Percentiles rank a stretch among this genome's conserved stretches.
Conservation (phyloP, 2,797 vertebrate species). For the Echiichthys vipera region DNA sequence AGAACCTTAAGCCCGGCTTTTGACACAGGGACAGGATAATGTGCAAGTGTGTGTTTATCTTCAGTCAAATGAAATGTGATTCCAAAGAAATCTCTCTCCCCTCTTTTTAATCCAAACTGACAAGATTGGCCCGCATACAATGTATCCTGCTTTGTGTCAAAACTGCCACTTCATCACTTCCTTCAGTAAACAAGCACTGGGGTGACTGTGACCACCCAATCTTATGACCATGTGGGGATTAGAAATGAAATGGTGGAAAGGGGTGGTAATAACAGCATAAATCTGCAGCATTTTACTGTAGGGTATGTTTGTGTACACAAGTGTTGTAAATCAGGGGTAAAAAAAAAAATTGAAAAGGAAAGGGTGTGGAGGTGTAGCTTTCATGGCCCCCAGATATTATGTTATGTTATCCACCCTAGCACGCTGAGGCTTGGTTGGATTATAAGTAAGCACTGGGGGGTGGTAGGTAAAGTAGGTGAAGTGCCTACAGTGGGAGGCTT, state of each 20-base stretch:
- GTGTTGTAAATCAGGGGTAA: background rate
- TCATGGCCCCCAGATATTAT: background rate
- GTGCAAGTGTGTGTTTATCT: background rate
- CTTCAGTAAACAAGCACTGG: background rate
- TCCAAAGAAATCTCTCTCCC: conserved; percentile 11
- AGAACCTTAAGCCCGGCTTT: background rate
- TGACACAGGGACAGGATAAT: conserved; percentile 14
- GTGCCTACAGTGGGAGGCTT: background rate
- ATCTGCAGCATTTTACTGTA: background rate
- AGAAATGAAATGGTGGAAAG: background rate
- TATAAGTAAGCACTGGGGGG: background rate
- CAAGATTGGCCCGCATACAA: background rate
- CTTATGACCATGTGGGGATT: background rate
- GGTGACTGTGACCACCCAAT: background rate
- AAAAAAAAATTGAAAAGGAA: conserved; percentile 3
- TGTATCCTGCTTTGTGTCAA: no score
- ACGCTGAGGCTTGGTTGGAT: background rate
- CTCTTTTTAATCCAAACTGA: conserved; percentile 11
- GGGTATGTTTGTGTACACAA: background rate
- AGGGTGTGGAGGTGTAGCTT: background rate
- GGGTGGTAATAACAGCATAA: background rate
- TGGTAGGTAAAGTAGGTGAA: background rate
- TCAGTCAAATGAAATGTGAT: background rate
- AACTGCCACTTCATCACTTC: background rate
- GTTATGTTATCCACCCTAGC: conserved; percentile 1